These are phyloP conservation scores for Phenganax subtilis DNA, from an alignment of 92 coral and sea anemone species.

Conservation along the genomic window DNA sequence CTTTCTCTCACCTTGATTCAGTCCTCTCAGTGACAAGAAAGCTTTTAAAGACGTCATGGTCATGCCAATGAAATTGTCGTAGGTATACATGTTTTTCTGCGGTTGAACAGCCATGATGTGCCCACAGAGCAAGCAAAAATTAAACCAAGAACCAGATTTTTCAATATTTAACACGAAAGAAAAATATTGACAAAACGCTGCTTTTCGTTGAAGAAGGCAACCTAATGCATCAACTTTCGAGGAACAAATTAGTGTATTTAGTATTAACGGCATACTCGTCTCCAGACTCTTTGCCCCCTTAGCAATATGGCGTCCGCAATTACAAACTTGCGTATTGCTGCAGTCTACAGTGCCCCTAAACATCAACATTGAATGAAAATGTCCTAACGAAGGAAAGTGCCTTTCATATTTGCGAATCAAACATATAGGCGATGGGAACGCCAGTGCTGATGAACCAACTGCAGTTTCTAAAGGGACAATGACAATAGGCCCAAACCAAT, in stretches of 20 bases:
- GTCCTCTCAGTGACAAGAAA: constrained; percentile 28
- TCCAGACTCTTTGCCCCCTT: not conserved
- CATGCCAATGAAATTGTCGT: constrained; percentile 24
- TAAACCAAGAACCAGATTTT: too few relatives aligned
- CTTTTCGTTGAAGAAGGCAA: not conserved
- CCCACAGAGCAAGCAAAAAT: not conserved
- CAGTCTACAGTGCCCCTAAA: too few relatives aligned
- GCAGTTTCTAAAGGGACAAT: too few relatives aligned
- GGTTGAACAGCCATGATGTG: constrained; percentile 29
- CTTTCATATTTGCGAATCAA: too few relatives aligned
- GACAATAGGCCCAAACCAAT: too few relatives aligned
- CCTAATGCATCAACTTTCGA: not conserved
- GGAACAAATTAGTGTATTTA: not conserved
- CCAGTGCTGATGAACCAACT: too few relatives aligned
- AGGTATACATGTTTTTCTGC: constrained; percentile 17
- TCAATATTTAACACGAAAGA: not conserved
- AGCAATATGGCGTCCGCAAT: not conserved
- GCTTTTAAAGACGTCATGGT: constrained; percentile 1
- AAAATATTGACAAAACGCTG: not conserved
- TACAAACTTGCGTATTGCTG: not conserved
- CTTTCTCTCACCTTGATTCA: constrained; percentile 8
- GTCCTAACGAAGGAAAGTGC: too few relatives aligned
- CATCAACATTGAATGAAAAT: too few relatives aligned
- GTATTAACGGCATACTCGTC: not conserved
- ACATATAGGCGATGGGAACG: too few relatives aligned